Conservation (phyloP, 2,113 vertebrate genomes). For the Vimba vimba region DNA sequence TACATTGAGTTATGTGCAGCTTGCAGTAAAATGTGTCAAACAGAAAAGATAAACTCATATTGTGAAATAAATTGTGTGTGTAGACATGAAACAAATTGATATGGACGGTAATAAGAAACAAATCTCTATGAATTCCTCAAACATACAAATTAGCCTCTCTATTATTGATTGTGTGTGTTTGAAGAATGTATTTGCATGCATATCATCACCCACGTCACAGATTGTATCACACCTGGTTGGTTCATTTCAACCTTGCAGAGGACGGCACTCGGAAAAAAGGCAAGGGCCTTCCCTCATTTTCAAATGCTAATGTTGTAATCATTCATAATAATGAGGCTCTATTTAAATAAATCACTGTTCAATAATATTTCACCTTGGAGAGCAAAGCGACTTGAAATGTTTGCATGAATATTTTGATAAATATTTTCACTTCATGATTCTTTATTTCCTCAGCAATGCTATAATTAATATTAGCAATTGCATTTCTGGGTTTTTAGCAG, state of each 20-base stretch:
- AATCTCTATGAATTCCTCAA: conserved; percentile 18
- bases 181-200: conserved; percentile 27
- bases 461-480: neutral
- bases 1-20: conserved; percentile 51
- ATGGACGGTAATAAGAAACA: conserved; percentile 36
- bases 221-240: conserved; percentile 22
- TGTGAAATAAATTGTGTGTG: conserved; percentile 38
- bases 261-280: neutral
- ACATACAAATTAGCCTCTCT: conserved; percentile 27
- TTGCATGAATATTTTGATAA: neutral
- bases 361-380: neutral
- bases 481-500: neutral
- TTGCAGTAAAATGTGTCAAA: conserved; percentile 56
- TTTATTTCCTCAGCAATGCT: too few relatives aligned
- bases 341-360: conserved; percentile 12
- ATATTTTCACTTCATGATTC: neutral
- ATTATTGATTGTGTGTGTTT: conserved; percentile 38
- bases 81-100: conserved; percentile 29
- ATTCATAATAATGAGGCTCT: conserved; percentile 14
- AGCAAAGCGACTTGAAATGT: neutral
- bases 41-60: conserved; percentile 44
- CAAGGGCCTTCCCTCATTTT: neutral
- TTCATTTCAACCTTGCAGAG: neutral
- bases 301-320: conserved; percentile 15
- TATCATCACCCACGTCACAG: conserved; percentile 1